These are phyloP conservation scores for Agrotis puta DNA, from an alignment of 2,888 invertebrate species.

Conservation along the genomic window DNA sequence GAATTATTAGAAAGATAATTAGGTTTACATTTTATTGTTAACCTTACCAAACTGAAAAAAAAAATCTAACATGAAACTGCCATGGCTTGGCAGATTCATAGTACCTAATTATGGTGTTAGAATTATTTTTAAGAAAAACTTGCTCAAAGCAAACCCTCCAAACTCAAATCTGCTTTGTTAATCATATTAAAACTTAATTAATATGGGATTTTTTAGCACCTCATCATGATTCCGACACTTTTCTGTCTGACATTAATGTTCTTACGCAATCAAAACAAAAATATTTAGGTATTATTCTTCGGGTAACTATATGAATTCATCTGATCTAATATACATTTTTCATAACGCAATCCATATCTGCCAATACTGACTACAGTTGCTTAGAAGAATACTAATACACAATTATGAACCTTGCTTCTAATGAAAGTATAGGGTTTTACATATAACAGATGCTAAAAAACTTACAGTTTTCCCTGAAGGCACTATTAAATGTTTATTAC, in stretches of 20 bases:
- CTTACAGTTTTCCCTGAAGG: background rate
- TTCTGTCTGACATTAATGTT: no score
- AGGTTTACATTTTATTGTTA: background rate
- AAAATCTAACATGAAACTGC: no score
- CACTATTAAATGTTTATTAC: conserved; percentile 5
- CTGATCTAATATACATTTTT: no score
- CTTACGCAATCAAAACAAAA: no score
- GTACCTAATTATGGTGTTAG: background rate
- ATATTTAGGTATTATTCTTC: no score
- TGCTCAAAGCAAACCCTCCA: background rate
- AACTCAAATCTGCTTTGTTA: background rate
- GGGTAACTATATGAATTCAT: no score
- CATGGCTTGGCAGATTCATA: no score
- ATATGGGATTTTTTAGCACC: no score
- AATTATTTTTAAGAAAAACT: background rate
- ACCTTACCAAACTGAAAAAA: background rate
- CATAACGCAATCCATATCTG: background rate
- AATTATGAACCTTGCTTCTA: background rate
- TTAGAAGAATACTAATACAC: background rate
- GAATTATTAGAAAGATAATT: background rate
- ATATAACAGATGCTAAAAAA: background rate
- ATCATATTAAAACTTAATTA: background rate
- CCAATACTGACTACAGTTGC: background rate
- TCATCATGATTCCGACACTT: no score
- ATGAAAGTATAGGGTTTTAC: background rate